Base-by-base conservation (phyloP, 1,140 invertebrate genomes). In the Drosophila malerkotliana region DNA sequence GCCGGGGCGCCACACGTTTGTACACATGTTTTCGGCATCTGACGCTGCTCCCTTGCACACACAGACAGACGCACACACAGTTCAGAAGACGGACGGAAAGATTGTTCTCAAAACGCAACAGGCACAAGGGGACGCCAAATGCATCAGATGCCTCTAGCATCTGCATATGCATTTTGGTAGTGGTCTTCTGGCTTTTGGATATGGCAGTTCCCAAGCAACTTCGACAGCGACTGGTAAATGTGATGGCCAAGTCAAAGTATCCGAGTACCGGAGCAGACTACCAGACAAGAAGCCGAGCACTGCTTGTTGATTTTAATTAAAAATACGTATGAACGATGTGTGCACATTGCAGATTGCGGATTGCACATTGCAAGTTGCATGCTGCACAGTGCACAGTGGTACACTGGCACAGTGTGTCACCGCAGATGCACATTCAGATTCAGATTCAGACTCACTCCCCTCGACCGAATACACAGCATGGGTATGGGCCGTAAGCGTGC, bases 271-370 rank as follows among this genome's bases (percentile, higher is more conserved):
- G 62, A 32, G 26, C 49, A 45, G 28, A 10, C 44, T 3, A 18
- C 18, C 18, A 8, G 15, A 14, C 41, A 18, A 44, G 41, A 14
- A 44, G 41, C 72, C 32, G 30, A 61, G 21, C 21, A 21, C 44
- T 14, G 53, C 49, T 64, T 56, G 73, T 77, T 77, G 63, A 61
- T 79, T 87, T 85, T 85, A 85, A 87, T 85, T 87, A 87, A 75
- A 85, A 78, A 63, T 80, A 84, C 80, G 45, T 74, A 77, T 49
- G 72, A 73, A 59, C 60, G 39, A 59, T 58, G 53, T 53, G 54
- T 62, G 61, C 62, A 48, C n/a, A 56, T 49, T 58, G 73, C 45
- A 73, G 28, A 58, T 30, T 30, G 56, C 56, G 12, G 8, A 49
- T 30, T 32, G 61, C 21, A 28, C 62, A 73, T 41, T 60, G 73